Evolutionary conservation across 2,888 invertebrate genomes (phyloP), one percentile per base, ranked within the genome.

Genomic region (Coleophora flavipennella): DNA sequence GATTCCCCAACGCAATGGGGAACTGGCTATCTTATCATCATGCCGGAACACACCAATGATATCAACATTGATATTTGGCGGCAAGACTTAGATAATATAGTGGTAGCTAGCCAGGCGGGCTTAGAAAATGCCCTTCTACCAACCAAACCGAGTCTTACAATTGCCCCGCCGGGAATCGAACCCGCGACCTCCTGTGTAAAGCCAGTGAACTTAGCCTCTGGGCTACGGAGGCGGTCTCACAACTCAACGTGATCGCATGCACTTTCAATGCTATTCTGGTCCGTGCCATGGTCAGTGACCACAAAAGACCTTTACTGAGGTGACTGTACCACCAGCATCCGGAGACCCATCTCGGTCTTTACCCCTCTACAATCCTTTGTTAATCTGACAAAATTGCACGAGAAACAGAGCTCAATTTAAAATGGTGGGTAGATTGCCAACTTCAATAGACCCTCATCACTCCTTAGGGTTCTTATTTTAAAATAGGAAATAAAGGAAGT

Each of bases 261-360:
- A 78, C 74, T 10, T 7, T 2, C 62, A 61, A 63, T 61, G 66
- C 72, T 80, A 81, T 79, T 79, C 79, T 76, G 64, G 70, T 66
- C 69, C 62, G 67, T 81, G 80, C 69, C 62, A 67, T 81, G 81
- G 83, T 81, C 83, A 81, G 58, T 80, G 83, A 83, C 81, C 83
- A 80, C 63, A 62, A 62, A 58, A 67, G 71, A 79, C 83, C 80
- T 79, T 76, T 73, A 57, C 76, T 67, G 77, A 74, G 81, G 79
- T 83, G 80, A 81, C 73, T 81, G 81, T 71, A 72, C 75, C 58
- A 50, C 80, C 75, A 73, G 47, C 53, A 44, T 52, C 47, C 45
- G 45, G 41, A 61, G 73, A 67, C 45, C 62, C 44, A 46, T 45
- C 48, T 36, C 44, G 41, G 38, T 43, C 49, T 51, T 53, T 43